Evolutionary conservation across 2,888 invertebrate genomes (phyloP), one percentile per base, ranked within the genome.

Genomic region (Pristionchus exspectatus): DNA sequence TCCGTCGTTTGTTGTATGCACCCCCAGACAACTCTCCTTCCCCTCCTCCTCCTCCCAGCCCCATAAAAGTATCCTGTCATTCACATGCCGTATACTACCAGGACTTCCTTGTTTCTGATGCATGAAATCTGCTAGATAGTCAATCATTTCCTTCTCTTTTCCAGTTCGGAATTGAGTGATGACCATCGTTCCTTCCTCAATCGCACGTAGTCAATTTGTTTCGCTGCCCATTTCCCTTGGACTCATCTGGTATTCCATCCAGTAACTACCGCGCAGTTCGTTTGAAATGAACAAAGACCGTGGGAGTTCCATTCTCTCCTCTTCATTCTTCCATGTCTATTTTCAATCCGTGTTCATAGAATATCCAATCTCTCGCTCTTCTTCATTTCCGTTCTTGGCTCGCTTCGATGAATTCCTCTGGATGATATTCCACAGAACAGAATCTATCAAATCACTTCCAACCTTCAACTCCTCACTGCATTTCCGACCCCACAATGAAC

Each of bases 261-360:
- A 38, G 63, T 74, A 74, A 33, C 38, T 18, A 74, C 38, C 38
- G 5, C 30, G 38, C 24, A 38, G 38, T 74, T 33, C 38, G 38
- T 74, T 33, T 21, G 33, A 21, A 38, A 21, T 33, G 74, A 74
- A 74, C 74, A 74, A 74, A 74, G 74, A 74, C 24, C 63, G n/a
- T 63, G 63, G 63, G 50, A 84, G 54, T 56, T 63, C 63, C 30
- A n/a, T 63, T 18, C 44, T 66, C 66, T 18, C n/a, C 50, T 38
- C 66, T 85, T 63, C 86, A 14, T 30, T n/a, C 30, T 54, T 86
- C 86, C 24, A 5, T 86, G 10, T 54, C 86, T 86, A 66, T 86
- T 86, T 54, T 86, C 63, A 44, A 59, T 63, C 38, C 27, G 18
- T 56, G 38, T 85, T 85, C 21, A 44, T 18, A 24, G 50, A 81